phyloP scores from a whole-genome alignment of 2,113 vertebrate genomes.

The Columbina picui region DNA sequence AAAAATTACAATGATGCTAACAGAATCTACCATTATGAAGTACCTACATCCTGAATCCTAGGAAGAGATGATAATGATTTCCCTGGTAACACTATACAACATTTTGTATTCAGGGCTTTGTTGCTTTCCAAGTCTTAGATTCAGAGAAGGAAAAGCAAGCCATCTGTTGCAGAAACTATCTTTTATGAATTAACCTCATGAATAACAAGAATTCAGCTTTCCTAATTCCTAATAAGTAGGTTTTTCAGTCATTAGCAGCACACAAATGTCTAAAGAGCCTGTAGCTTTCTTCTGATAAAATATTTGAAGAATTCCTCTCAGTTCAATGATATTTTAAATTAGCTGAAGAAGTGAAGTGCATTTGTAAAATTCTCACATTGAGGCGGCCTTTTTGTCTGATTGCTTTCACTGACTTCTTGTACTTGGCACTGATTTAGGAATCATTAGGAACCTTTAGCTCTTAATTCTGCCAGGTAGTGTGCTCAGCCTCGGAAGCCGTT shows the following conservation, averaged over 20 bases:
- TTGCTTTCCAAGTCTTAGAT: not conserved
- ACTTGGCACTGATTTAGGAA: not conserved
- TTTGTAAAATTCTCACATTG: conserved; percentile 6
- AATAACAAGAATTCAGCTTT: conserved; percentile 23
- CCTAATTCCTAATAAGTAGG: not conserved
- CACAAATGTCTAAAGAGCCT: not conserved
- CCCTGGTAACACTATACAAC: not conserved
- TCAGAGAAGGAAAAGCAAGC: not conserved
- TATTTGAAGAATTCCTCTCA: conserved; percentile 41
- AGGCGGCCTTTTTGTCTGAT: conserved; percentile 5
- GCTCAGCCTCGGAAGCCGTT: not conserved
- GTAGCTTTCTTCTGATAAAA: conserved; percentile 35
- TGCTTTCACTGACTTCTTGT: not conserved
- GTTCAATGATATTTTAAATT: conserved; percentile 48
- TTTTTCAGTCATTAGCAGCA: conserved; percentile 54
- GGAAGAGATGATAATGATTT: not conserved
- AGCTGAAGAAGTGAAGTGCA: not conserved
- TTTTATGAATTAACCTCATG: conserved; percentile 9
- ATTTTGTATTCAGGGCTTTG: not conserved
- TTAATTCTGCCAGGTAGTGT: not conserved
- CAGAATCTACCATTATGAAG: not conserved
- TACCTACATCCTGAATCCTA: not conserved
- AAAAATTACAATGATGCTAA: not conserved
- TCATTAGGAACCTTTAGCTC: not conserved
- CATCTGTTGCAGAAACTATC: not conserved